phyloP scores from a whole-genome alignment of 2,113 vertebrate genomes.

The Empidonax traillii region DNA sequence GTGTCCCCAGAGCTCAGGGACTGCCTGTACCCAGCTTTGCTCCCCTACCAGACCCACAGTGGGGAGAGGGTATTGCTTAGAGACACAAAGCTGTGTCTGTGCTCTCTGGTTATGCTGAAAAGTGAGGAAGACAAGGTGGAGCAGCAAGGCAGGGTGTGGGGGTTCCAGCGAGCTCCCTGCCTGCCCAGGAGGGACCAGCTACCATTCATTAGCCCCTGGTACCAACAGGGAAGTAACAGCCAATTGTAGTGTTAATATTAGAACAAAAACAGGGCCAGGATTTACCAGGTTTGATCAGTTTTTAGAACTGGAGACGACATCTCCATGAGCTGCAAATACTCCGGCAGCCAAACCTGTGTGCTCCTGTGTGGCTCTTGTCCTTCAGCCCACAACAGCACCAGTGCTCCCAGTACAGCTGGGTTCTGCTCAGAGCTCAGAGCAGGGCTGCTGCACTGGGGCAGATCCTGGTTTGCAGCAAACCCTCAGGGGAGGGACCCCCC shows the following conservation, averaged over 20 bases:
- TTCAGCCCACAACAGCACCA: not conserved
- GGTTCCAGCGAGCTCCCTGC: not conserved
- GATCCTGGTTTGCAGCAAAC: not conserved
- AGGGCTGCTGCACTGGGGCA: not conserved
- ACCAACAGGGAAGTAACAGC: not conserved
- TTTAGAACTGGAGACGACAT: not conserved
- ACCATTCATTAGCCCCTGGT: not conserved
- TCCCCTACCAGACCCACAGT: not conserved
- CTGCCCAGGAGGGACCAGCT: not conserved
- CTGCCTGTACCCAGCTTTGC: not conserved
- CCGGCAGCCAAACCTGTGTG: not conserved
- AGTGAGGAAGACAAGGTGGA: conserved; percentile 32
- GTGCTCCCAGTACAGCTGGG: not conserved
- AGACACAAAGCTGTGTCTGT: rapidly evolving
- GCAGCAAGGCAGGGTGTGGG: not conserved
- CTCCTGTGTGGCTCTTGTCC: not conserved
- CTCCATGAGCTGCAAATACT: not conserved
- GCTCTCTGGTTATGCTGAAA: not conserved
- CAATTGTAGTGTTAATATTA: not conserved
- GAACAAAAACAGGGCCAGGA: not conserved
- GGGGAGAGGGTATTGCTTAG: conserved; percentile 39
- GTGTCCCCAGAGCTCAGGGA: not conserved
- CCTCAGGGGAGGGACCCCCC: not conserved
- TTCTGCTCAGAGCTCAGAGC: not conserved
- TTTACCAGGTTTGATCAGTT: not conserved